Conservation (phyloP, 2,797 vertebrate genomes). For the Chiroxiphia lanceolata region DNA sequence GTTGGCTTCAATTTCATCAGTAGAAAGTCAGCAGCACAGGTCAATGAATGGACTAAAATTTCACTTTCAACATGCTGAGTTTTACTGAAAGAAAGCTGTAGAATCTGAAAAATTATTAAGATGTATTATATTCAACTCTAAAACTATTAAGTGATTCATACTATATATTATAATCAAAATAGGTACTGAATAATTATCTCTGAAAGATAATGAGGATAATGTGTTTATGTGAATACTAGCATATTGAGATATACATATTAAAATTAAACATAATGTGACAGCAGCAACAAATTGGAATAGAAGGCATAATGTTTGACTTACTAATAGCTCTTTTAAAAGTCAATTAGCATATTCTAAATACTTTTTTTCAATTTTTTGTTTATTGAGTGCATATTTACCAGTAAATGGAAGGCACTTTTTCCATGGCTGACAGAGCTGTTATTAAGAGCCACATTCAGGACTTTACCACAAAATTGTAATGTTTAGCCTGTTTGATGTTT, state of each 20-base stretch:
- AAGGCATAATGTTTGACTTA: neutral
- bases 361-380: neutral
- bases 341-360: neutral
- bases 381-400: neutral
- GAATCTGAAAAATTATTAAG: neutral
- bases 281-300: neutral
- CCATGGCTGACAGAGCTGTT: neutral
- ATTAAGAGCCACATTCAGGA: neutral
- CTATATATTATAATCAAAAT: neutral
- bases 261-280: neutral
- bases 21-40: neutral
- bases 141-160: neutral
- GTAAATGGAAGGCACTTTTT: neutral
- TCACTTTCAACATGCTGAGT: neutral
- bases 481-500: neutral
- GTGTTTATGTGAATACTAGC: neutral
- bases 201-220: neutral
- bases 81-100: neutral
- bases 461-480: neutral
- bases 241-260: neutral
- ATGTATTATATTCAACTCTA: neutral
- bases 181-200: neutral
- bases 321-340: conserved; percentile 8
- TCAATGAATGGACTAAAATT: neutral
- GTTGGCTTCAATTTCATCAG: neutral